Base-by-base conservation (phyloP, 2,113 vertebrate genomes). In the Ceyx cyanopectus region DNA sequence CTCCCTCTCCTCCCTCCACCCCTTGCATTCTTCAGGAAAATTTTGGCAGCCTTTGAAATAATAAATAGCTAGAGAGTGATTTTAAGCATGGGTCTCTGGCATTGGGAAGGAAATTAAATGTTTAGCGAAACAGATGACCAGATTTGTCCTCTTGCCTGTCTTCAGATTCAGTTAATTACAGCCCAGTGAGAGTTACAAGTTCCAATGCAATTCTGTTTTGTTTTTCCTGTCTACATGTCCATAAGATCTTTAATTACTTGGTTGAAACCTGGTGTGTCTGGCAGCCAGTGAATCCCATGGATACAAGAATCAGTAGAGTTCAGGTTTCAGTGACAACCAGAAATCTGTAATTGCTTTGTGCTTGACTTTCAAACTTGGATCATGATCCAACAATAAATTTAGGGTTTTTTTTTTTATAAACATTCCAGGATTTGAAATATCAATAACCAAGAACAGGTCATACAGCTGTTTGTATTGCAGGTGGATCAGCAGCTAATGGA, bases 41-140 rank as follows among this genome's bases (percentile, higher is more conserved):
- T 57, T 24, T 85, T 92, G 91, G 53, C 89, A 89, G 78, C 45
- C 58, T 89, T 87, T 85, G 41, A 75, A 65, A 50, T 72, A 68
- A 79, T 45, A 66, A 93, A 85, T 58, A 69, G 30, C 45, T 92
- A 8, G 5, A 3, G 1, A 8, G 41, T 68, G 27, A 69, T 85
- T 91, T 86, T 79, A 30, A 60, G 29, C 1, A 0, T 73, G n/a
- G 11, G 24, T 50, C 68, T 78, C 20, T 78, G 77, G 40, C n/a
- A 40, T 23, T 65, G 19, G 43, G 19, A 68, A 75, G 41, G 69
- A 53, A 84, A 54, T 24, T 19, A 60, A 41, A 19, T 43, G 7
- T 43, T 75, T 43, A 72, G 6, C 2, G 0, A 23, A 37, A 75
- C 0, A 1, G 74, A 37, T 61, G 85, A 69, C 7, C 10, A 26